phyloP scores from a whole-genome alignment of 1,140 invertebrate genomes.

The Tetramorium parvispinum region DNA sequence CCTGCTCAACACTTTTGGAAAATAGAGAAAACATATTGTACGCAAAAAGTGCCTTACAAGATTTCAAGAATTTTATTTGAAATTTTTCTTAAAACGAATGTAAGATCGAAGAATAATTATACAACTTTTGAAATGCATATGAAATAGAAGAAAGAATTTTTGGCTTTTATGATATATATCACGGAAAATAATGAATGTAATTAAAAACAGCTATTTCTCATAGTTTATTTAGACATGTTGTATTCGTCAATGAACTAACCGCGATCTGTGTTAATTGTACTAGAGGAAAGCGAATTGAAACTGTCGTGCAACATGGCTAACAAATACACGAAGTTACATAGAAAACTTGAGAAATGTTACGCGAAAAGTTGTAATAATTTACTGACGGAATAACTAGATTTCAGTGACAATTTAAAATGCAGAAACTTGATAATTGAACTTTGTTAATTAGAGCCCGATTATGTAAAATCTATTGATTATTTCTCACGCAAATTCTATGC shows the following conservation, averaged over 20 bases:
- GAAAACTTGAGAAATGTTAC: conserved; percentile 19
- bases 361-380: conserved; percentile 40
- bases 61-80: background rate
- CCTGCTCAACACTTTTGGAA: background rate
- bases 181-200: background rate
- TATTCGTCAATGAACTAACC: conserved; percentile 11
- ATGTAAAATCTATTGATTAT: conserved; percentile 29
- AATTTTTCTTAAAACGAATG: background rate
- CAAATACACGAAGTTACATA: conserved; percentile 17
- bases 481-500: conserved; percentile 5
- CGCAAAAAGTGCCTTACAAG: background rate
- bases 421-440: conserved; percentile 38
- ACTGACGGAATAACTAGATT: conserved; percentile 32
- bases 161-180: background rate
- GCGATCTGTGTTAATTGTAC: conserved; percentile 22
- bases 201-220: background rate
- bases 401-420: conserved; percentile 45
- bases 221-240: background rate
- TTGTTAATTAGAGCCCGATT: conserved; percentile 24
- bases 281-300: conserved; percentile 16
- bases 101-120: background rate
- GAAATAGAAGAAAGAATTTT: background rate
- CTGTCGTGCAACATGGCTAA: conserved; percentile 12
- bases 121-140: background rate
- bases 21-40: background rate